A percentile compares a stretch with the other conserved stretches of the same genome.
Evolutionary conservation across 2,113 vertebrate genomes (phyloP).

Genomic region (Micronycteris hirsuta): DNA sequence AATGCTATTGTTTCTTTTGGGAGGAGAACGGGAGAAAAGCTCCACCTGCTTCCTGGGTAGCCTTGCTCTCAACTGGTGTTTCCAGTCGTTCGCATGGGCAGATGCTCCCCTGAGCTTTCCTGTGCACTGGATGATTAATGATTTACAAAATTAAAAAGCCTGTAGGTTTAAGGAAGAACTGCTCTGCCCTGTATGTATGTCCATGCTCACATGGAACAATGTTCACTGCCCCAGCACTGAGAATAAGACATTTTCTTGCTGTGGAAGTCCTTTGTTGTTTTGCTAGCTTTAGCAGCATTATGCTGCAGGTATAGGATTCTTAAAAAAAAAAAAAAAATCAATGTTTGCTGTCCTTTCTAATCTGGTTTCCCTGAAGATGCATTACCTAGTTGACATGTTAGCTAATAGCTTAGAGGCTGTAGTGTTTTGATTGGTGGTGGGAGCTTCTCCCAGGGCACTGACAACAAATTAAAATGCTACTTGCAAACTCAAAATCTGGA

Average conservation of each 20-base stretch:
- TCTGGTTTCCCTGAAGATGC: conserved; percentile 70
- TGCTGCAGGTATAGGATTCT: conserved; percentile 77
- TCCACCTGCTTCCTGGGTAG: conserved; percentile 76
- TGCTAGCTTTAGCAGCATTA: conserved; percentile 64
- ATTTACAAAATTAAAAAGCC: conserved; percentile 66
- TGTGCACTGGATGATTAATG: conserved; percentile 53
- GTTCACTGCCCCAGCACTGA: background rate
- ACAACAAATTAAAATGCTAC: conserved; percentile 64
- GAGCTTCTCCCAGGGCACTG: conserved; percentile 41
- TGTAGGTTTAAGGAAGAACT: conserved; percentile 47
- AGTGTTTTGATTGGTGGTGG: conserved; percentile 66
- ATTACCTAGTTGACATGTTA: conserved; percentile 72
- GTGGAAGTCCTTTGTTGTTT: conserved; percentile 74
- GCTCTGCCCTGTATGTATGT: background rate
- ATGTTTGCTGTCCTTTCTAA: conserved; percentile 67
- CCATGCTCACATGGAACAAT: background rate
- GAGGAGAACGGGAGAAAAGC: conserved; percentile 20
- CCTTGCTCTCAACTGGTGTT: conserved; percentile 62
- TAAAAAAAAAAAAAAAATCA: conserved; percentile 65
- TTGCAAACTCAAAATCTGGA: conserved; percentile 61
- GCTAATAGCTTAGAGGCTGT: conserved; percentile 65
- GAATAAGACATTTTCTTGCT: conserved; percentile 46
- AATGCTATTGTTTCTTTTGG: conserved; percentile 78
- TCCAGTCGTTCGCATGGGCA: conserved; percentile 44
- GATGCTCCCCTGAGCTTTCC: conserved; percentile 66